phyloP scores from a whole-genome alignment of 1,140 invertebrate genomes.

The Zophobas atratus region DNA sequence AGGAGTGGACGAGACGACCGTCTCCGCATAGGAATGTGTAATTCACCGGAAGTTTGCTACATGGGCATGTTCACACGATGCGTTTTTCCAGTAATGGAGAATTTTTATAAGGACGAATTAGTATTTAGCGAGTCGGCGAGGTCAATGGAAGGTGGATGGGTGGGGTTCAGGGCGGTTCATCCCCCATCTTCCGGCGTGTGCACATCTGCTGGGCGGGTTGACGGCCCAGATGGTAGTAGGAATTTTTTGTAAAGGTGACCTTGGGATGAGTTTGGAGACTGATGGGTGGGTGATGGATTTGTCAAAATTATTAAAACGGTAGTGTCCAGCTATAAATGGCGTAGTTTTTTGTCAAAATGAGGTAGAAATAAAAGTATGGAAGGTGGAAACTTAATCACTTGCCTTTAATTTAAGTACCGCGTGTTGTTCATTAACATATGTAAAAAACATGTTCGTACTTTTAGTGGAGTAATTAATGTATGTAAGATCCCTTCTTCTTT shows the following conservation, averaged over 20 bases:
- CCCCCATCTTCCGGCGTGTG: conserved; percentile 31
- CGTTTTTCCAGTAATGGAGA: conserved; percentile 2
- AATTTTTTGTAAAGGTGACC: conserved; percentile 15
- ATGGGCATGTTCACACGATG: conserved; percentile 34
- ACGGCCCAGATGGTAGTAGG: conserved; percentile 28
- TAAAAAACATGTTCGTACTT: too few species aligned
- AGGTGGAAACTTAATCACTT: too few species aligned
- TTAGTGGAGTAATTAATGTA: too few species aligned
- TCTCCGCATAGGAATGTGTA: conserved; percentile 38
- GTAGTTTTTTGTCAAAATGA: background rate
- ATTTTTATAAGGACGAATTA: conserved; percentile 8
- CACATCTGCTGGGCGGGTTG: conserved; percentile 30
- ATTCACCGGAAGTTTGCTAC: conserved; percentile 29
- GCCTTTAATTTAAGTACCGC: too few species aligned
- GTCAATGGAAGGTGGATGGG: background rate
- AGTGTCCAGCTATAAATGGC: background rate
- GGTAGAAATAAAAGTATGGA: too few species aligned
- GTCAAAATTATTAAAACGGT: background rate
- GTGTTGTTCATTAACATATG: too few species aligned
- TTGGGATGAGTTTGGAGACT: background rate
- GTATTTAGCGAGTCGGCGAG: background rate
- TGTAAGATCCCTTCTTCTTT: too few species aligned
- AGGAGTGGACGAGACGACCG: conserved; percentile 35
- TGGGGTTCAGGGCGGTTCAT: background rate
- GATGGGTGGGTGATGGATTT: background rate